Conservation (phyloP, 2,797 vertebrate genomes). For the Uromys caudimaculatus region DNA sequence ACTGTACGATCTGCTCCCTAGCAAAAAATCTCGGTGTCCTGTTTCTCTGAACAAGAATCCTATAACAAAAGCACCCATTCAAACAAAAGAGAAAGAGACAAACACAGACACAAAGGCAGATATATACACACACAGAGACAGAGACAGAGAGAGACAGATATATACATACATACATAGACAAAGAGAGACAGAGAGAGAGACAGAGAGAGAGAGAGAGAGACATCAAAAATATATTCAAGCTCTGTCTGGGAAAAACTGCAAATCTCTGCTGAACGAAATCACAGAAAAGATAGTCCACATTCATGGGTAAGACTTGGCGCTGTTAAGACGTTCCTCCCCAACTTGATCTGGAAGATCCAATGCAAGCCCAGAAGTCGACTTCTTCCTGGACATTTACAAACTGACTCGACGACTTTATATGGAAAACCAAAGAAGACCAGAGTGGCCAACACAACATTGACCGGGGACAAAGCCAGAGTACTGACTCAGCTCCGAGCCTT, state of each 20-base stretch:
- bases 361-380: background rate
- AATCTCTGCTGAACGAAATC: background rate
- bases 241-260: background rate
- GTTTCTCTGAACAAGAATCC: background rate
- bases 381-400: background rate
- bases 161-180: no score
- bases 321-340: background rate
- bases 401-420: background rate
- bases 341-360: background rate
- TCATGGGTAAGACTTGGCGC: background rate
- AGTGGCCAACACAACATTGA: background rate
- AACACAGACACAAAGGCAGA: background rate
- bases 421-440: background rate
- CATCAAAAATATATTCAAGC: background rate
- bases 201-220: background rate
- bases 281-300: background rate
- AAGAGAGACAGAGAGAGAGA: no score
- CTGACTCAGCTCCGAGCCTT: background rate
- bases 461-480: background rate
- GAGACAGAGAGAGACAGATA: background rate
- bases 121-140: no score
- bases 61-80: background rate
- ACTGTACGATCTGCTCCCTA: background rate
- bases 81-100: background rate
- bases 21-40: background rate